Conservation (phyloP, 2,888 invertebrate genomes). For the Eueremaeus valkanovi region DNA sequence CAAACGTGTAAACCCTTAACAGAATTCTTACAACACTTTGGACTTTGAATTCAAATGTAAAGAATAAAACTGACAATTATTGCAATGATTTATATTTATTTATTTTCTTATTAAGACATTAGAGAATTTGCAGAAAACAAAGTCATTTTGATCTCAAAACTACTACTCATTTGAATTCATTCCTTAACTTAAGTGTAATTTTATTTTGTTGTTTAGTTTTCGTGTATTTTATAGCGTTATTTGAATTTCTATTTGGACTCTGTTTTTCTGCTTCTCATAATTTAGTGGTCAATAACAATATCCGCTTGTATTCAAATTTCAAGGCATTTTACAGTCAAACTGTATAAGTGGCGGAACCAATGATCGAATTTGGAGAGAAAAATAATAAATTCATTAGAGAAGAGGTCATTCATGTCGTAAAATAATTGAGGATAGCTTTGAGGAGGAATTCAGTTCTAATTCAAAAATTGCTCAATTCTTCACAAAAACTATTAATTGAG, state of each 20-base stretch:
- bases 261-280: too few relatives aligned
- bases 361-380: too few relatives aligned
- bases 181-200: too few relatives aligned
- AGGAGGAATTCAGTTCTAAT: neutral
- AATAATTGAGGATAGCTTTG: neutral
- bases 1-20: neutral
- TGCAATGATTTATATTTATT: constrained; percentile 5
- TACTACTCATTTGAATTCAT: too few relatives aligned
- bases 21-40: neutral
- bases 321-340: neutral
- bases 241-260: too few relatives aligned
- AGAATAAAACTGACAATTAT: constrained; percentile 2
- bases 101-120: neutral
- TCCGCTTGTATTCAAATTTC: neutral
- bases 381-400: constrained; percentile 10
- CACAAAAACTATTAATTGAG: neutral
- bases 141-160: too few relatives aligned
- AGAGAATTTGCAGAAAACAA: neutral
- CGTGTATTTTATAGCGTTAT: too few relatives aligned
- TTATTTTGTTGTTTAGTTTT: too few relatives aligned
- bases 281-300: too few relatives aligned
- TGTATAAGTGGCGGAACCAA: too few relatives aligned
- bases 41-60: neutral
- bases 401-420: constrained; percentile 3
- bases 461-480: too few relatives aligned